A percentile compares a stretch with the other conserved stretches of the same genome.
These are phyloP conservation scores for Melolontha melolontha DNA, from an alignment of 2,888 invertebrate species.

Conservation along the genomic window DNA sequence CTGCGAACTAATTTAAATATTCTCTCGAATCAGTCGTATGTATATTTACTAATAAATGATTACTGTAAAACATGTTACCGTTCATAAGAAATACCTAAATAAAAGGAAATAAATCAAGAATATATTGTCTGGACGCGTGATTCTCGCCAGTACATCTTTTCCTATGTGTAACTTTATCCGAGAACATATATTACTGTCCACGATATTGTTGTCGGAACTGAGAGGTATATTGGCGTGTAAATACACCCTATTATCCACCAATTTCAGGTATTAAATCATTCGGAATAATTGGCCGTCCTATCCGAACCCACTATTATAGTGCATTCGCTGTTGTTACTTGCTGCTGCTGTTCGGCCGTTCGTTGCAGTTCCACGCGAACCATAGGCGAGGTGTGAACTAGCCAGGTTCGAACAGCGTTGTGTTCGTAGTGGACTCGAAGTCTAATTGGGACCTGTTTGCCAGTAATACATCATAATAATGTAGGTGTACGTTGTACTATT, in stretches of 20 bases:
- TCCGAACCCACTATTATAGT: constrained; percentile 51
- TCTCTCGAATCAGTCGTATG: too few species aligned
- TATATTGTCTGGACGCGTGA: constrained; percentile 28
- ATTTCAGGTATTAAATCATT: constrained; percentile 66
- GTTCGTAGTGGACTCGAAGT: constrained; percentile 41
- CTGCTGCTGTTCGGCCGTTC: constrained; percentile 27
- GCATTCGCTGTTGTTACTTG: constrained; percentile 25
- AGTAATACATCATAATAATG: constrained; percentile 47
- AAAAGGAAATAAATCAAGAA: neutral
- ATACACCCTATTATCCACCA: constrained; percentile 64
- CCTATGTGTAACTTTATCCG: constrained; percentile 43
- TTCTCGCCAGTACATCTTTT: constrained; percentile 38
- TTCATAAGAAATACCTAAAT: neutral
- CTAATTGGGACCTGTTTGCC: constrained; percentile 48
- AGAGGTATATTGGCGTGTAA: constrained; percentile 63
- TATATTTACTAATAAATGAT: neutral
- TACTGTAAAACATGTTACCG: neutral
- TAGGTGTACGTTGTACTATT: constrained; percentile 31
- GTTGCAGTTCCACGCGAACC: constrained; percentile 5
- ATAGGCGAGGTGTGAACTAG: constrained; percentile 21
- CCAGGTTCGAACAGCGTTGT: constrained; percentile 36
- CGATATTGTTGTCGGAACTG: constrained; percentile 48
- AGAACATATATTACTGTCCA: constrained; percentile 46
- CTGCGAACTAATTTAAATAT: too few species aligned
- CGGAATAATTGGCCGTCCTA: constrained; percentile 60